A percentile compares a stretch with the other conserved stretches of the same genome.
These are phyloP conservation scores for Hiodon alosoides DNA, from an alignment of 2,113 vertebrate species.

Conservation along the genomic window DNA sequence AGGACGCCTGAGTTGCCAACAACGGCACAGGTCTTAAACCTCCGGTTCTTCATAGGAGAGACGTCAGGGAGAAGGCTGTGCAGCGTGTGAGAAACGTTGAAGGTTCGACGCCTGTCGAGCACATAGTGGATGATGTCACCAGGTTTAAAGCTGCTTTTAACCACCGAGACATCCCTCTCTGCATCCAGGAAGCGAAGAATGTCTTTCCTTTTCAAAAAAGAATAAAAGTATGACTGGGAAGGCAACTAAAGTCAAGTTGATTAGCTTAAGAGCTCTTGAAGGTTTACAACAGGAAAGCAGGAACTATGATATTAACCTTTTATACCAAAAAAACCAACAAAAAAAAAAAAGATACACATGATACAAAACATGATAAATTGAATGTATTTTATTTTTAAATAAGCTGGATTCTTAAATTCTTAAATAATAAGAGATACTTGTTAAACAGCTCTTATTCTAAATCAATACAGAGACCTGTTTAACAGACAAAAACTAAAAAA, in stretches of 20 bases:
- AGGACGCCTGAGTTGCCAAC: slow-evolving; percentile 83
- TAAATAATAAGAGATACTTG: no score
- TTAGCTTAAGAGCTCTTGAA: no score
- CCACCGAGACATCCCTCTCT: slow-evolving; percentile 77
- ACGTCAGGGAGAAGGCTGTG: slow-evolving; percentile 80
- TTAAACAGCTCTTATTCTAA: no score
- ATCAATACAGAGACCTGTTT: no score
- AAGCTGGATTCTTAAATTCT: no score
- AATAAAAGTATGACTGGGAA: background rate
- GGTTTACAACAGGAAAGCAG: background rate
- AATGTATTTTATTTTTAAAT: no score
- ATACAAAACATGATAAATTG: no score
- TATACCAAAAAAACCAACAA: no score
- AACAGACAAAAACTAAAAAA: no score
- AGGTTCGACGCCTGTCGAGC: slow-evolving; percentile 74
- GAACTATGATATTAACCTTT: no score
- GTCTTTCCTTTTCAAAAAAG: slow-evolving; percentile 63
- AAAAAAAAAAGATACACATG: no score
- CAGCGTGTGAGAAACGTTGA: slow-evolving; percentile 74
- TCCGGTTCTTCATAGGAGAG: slow-evolving; percentile 80
- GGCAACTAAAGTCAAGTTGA: no score
- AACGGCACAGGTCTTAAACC: slow-evolving; percentile 78
- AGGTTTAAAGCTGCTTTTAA: slow-evolving; percentile 81
- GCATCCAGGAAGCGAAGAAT: slow-evolving; percentile 81
- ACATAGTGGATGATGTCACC: slow-evolving; percentile 82